Base-by-base conservation (phyloP, 30 jellyfish, hydroid and myxozoan genomes). In the Pelagia noctiluca region DNA sequence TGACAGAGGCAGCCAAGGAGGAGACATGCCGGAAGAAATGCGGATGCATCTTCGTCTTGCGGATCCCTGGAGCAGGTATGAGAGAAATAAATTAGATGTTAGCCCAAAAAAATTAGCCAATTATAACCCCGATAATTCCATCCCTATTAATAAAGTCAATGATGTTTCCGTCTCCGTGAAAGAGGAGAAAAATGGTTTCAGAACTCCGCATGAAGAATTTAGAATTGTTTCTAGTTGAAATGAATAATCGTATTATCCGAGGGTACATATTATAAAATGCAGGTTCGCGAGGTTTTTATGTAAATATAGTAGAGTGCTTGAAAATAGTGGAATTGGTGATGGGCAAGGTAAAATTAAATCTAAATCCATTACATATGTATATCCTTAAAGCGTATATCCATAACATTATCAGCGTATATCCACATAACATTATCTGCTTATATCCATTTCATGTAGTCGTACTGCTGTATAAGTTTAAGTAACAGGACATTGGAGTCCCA, bases 1-100 rank as follows among this genome's bases (percentile, higher is more conserved):
- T 5, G 21, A 19, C 26, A 3, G 68, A 52, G 16, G 68, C 68
- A 52, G 8, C 16, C 57, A 52, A 8, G 30, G 26, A 25, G 30
- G 68, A 3, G 4, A 52, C 68, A 52, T 10, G 28, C 12, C n/a
- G n/a, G n/a, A n/a, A 52, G 68, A 52, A 10, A 19, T 52, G 26
- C 68, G 87, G 35, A 1, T 26, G 25, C 87, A 75, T 52, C 76
- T 75, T 19, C 75, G 87, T 5, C 54, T 50, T 35, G 63, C 73
- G 46, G 87, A 75, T 30, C 61, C 76, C 26, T 75, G 87, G 87
- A 21, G 75, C 53, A 60, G 87, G 26, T 75, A 75, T 47, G 87
- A 75, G 23, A 30, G 25, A 32, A 31, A 32, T 28, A 34, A 75
- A 1, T 36, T 23, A 24, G 37, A 75, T n/a, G 76, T 22, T 33